phyloP scores from a whole-genome alignment of 1,140 invertebrate species.

The Acromyrmex echinatior region DNA sequence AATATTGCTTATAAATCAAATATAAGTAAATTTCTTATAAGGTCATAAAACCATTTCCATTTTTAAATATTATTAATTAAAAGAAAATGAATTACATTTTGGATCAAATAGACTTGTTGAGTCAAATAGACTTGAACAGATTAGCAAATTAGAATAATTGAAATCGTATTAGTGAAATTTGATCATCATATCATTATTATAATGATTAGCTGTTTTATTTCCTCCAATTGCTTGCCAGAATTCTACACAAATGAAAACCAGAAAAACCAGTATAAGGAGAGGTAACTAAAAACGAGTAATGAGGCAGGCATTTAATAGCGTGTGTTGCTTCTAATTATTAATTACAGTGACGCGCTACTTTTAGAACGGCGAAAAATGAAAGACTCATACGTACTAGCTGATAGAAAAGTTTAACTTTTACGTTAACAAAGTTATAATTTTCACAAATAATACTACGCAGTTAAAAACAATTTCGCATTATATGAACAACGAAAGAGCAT shows the following conservation, averaged over 20 bases:
- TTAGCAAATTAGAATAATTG: background rate
- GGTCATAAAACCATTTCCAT: too few species aligned
- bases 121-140: too few species aligned
- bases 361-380: slow-evolving; percentile 1
- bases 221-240: background rate
- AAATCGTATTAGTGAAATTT: background rate
- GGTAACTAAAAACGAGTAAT: slow-evolving; percentile 2
- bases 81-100: too few species aligned
- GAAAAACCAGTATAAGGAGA: background rate
- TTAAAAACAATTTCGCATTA: background rate
- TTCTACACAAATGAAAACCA: background rate
- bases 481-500: background rate
- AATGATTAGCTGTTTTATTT: background rate
- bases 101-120: too few species aligned
- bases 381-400: too few species aligned
- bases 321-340: slow-evolving; percentile 19
- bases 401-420: background rate
- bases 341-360: background rate
- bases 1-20: too few species aligned
- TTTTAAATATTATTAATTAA: too few species aligned
- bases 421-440: slow-evolving; percentile 1
- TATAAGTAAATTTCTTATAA: too few species aligned
- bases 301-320: background rate
- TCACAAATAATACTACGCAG: too few species aligned
- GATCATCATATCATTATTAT: background rate